phyloP scores from a whole-genome alignment of 2,888 invertebrate genomes.

The Saturnia japonica region DNA sequence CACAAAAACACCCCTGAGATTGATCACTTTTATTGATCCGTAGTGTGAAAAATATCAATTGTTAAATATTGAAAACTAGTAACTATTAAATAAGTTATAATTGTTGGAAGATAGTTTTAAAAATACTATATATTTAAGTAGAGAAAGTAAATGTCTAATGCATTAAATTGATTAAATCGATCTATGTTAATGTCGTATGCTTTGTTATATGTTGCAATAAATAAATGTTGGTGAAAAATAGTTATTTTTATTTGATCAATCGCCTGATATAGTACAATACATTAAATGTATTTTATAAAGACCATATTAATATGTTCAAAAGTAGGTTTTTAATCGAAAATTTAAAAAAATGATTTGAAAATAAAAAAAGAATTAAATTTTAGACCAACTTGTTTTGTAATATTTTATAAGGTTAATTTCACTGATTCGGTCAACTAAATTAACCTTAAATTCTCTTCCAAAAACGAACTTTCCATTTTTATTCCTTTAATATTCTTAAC shows the following conservation, averaged over 20 bases:
- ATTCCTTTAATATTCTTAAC: no score
- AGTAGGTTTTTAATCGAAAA: neutral
- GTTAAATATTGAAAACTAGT: constrained; percentile 24
- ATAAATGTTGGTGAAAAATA: constrained; percentile 42
- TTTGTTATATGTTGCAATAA: constrained; percentile 66
- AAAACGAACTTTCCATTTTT: no score
- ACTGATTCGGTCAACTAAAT: no score
- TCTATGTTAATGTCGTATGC: constrained; percentile 61
- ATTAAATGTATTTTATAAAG: neutral
- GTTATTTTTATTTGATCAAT: constrained; percentile 33
- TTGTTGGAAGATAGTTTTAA: neutral
- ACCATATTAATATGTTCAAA: neutral
- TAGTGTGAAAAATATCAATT: neutral
- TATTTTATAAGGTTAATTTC: no score
- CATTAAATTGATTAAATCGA: constrained; percentile 39
- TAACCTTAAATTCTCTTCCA: no score
- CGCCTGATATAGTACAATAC: neutral
- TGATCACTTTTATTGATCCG: neutral
- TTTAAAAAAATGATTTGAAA: no score
- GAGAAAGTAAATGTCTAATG: constrained; percentile 41
- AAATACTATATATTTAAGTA: constrained; percentile 7
- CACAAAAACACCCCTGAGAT: no score
- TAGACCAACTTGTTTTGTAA: neutral
- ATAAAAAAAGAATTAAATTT: no score
- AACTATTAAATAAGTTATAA: constrained; percentile 21